Evolutionary conservation across 2,797 vertebrate species (phyloP).

Genomic region (Scolopax rusticola): DNA sequence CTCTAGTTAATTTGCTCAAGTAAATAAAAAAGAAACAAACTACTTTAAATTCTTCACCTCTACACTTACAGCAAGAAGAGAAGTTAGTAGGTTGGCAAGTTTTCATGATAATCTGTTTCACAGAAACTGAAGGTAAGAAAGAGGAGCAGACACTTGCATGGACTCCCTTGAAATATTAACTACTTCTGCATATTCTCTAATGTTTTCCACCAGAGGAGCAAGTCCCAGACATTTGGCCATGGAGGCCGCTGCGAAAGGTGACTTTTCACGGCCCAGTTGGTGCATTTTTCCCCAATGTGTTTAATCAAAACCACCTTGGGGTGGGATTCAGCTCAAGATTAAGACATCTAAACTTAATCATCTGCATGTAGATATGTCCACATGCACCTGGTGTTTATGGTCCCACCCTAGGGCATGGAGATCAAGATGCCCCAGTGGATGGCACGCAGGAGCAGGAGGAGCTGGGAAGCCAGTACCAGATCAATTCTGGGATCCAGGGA

Average conservation of each 20-base stretch:
- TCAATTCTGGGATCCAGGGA: neutral
- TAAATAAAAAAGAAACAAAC: slow-evolving; percentile 28
- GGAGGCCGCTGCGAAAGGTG: neutral
- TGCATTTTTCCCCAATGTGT: neutral
- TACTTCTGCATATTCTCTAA: neutral
- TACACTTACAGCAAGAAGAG: neutral
- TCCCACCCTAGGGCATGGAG: neutral
- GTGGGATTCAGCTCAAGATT: neutral
- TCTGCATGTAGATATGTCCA: neutral
- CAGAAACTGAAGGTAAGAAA: neutral
- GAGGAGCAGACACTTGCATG: neutral
- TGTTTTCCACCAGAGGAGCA: neutral
- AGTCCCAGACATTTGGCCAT: neutral
- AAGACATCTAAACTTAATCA: neutral
- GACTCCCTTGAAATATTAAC: neutral
- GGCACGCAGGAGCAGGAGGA: neutral
- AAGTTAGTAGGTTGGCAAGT: neutral
- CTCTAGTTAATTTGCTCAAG: neutral
- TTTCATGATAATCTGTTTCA: neutral
- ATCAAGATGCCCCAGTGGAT: neutral
- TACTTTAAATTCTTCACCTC: neutral
- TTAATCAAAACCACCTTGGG: neutral
- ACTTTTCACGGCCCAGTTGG: neutral
- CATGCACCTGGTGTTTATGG: accelerated
- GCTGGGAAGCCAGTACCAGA: neutral